Conservation (phyloP, 2,797 vertebrate genomes). For the Perodicticus potto region DNA sequence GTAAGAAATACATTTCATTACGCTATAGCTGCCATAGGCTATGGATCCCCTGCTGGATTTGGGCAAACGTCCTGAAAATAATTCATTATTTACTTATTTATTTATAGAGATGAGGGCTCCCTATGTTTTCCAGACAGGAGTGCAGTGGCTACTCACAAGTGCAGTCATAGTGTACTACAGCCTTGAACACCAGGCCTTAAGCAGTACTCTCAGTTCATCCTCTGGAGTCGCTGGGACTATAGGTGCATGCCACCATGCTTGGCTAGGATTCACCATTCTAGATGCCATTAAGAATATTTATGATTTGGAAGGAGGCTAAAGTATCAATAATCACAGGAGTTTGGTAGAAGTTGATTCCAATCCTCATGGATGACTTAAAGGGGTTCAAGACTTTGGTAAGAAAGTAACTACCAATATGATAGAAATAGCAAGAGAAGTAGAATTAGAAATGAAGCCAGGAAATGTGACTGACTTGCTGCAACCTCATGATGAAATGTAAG, state of each 20-base stretch:
- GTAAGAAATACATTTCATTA: not conserved
- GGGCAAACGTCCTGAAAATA: not conserved
- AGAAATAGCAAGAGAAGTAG: not conserved
- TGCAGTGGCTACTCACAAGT: not conserved
- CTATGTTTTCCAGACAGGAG: not conserved
- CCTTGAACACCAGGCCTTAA: not conserved
- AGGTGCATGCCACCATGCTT: not conserved
- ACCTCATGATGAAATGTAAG: not conserved
- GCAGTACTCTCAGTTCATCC: not conserved
- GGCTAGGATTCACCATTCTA: not conserved
- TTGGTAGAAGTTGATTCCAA: not conserved
- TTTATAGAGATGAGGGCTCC: not conserved
- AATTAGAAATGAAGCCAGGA: not conserved
- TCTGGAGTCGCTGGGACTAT: not conserved
- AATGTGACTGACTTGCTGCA: not conserved
- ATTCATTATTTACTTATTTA: not conserved
- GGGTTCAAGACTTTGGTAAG: not conserved
- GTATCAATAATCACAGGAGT: not conserved
- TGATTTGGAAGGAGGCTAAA: not conserved
- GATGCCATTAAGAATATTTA: not conserved
- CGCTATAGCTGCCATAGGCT: not conserved
- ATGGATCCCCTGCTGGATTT: not conserved
- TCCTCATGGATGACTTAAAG: not conserved
- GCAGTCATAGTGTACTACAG: not conserved
- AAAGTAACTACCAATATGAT: not conserved